These are phyloP conservation scores for Bettongia penicillata DNA, from an alignment of 2,113 vertebrate genomes.

Conservation along the genomic window DNA sequence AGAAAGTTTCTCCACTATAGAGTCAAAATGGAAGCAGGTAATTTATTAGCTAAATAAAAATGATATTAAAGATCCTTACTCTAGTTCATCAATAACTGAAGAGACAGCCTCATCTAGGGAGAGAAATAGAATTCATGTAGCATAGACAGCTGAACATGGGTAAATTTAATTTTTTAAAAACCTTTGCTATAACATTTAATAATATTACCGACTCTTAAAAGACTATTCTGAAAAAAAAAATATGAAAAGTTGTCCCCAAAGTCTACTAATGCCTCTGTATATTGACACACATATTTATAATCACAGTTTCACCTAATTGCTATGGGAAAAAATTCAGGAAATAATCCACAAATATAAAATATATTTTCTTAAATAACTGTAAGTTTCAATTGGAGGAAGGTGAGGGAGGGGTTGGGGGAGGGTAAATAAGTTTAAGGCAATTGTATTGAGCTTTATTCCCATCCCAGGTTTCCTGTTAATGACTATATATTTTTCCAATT, in stretches of 20 bases:
- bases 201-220: neutral
- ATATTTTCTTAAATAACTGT: neutral
- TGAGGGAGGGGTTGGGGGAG: too few species aligned
- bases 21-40: neutral
- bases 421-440: neutral
- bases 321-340: neutral
- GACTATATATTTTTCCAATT: neutral
- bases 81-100: neutral
- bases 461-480: neutral
- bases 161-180: neutral
- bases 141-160: neutral
- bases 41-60: conserved; percentile 21
- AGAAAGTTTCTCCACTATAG: neutral
- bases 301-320: neutral
- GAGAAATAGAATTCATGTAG: neutral
- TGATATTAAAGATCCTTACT: neutral
- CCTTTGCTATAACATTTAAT: neutral
- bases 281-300: neutral
- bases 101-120: conserved; percentile 39
- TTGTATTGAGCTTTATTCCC: neutral
- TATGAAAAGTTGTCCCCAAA: neutral
- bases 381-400: neutral
- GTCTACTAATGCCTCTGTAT: neutral
- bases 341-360: neutral
- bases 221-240: conserved; percentile 3